Base-by-base conservation (phyloP, 2,797 vertebrate species). In the Sebastes nivosus region DNA sequence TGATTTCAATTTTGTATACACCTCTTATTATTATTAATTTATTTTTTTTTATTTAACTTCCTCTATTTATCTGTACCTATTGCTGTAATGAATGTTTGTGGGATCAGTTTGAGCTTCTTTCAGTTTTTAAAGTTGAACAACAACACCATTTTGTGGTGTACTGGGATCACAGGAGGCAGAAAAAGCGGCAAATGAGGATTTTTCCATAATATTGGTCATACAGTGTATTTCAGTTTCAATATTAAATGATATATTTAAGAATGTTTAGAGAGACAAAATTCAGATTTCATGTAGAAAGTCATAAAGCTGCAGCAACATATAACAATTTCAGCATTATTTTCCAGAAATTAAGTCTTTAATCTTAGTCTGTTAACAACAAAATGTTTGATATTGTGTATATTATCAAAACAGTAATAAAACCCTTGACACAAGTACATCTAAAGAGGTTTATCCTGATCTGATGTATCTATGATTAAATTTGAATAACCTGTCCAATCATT, bases 71-170 rank as follows among this genome's bases (percentile, higher is more conserved):
- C 18, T 61, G 18, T 32, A 20, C 2, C 2, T 6, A n/a, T n/a
- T 59, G 18, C 3, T 36, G 12, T 1, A 24, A 36, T 64, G 8
- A 25, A 2, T 4, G 22, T 67, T 4, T 14, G 12, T 59, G 5
- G 9, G 2, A 32, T 20, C 2, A 34, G 12, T 29, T 58, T 14
- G 2, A 38, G 5, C 10, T 29, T 36, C 16, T 10, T 14, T 50
- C 1, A 13, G 9, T 24, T 78, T 24, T 12, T 54, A 30, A 54
- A 12, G 18, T 20, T 32, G 36, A 68, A 30, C 67, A 84, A 55
- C 58, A 55, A 0, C 52, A 27, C 81, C 90, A 89, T 79, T 87
- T 72, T 71, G 87, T 91, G 90, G 86, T 12, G 4, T 2, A 25
- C 24, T 42, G 4, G 25, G 58, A 63, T 25, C n/a, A 30, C 16